These are phyloP conservation scores for Carollia perspicillata DNA, from an alignment of 2,113 vertebrate species.

Conservation along the genomic window DNA sequence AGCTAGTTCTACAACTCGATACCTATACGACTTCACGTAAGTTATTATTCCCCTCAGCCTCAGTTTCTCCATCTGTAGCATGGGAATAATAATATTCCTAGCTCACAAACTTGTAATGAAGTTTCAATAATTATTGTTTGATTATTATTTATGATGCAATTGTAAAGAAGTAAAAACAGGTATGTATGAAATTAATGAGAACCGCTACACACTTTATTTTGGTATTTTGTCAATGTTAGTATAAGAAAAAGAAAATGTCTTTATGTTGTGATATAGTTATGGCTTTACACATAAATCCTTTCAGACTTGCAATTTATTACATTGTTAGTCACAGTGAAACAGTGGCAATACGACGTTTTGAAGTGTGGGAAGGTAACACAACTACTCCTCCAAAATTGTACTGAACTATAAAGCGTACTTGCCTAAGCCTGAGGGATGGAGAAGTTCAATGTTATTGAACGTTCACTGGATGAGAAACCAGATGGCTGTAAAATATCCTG, in stretches of 20 bases:
- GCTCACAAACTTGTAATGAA: neutral
- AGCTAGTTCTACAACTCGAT: neutral
- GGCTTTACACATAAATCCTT: neutral
- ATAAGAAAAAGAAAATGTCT: neutral
- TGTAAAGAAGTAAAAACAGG: neutral
- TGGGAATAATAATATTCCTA: neutral
- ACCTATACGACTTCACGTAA: neutral
- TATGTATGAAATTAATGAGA: neutral
- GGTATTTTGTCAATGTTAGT: neutral
- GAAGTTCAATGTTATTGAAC: neutral
- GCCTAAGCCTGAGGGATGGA: neutral
- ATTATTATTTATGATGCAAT: neutral
- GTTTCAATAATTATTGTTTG: neutral
- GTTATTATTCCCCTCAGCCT: neutral
- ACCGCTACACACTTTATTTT: neutral
- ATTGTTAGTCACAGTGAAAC: neutral
- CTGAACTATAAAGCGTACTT: neutral
- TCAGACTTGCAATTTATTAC: neutral
- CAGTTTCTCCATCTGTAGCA: neutral
- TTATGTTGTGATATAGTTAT: neutral
- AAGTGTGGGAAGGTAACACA: neutral
- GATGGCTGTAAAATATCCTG: neutral
- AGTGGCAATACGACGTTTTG: neutral
- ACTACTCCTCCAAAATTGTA: neutral
- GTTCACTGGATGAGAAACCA: neutral